Percentiles rank a stretch among this genome's conserved stretches.
Evolutionary conservation across 2,888 invertebrate species (phyloP).

Genomic region (Hybos culiciformis): DNA sequence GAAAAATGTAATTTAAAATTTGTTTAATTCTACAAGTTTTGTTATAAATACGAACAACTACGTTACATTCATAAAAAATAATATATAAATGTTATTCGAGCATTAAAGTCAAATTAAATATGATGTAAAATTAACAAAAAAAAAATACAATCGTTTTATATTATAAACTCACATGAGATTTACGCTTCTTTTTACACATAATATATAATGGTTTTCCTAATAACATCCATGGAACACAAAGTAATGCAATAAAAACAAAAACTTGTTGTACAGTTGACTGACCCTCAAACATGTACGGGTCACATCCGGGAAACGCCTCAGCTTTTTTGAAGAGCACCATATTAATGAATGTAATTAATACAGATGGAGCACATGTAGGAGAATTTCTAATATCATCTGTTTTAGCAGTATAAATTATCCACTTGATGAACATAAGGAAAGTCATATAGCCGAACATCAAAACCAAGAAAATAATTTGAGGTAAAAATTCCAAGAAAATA

Average conservation of each 20-base stretch:
- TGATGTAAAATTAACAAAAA: neutral
- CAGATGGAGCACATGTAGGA: constrained; percentile 55
- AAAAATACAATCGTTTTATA: neutral
- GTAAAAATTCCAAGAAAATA: constrained; percentile 74
- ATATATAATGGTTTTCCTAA: constrained; percentile 79
- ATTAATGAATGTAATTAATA: constrained; percentile 63
- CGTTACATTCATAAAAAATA: neutral
- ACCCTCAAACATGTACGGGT: constrained; percentile 52
- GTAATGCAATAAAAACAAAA: constrained; percentile 62
- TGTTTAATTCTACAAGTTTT: neutral
- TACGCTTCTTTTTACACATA: constrained; percentile 40
- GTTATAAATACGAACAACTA: too few species aligned
- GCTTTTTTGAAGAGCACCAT: constrained; percentile 55
- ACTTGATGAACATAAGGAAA: constrained; percentile 83
- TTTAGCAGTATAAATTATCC: constrained; percentile 54
- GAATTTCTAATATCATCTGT: constrained; percentile 22
- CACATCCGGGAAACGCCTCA: constrained; percentile 36
- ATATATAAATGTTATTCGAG: too few species aligned
- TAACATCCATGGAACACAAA: constrained; percentile 90
- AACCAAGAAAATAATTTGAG: constrained; percentile 77
- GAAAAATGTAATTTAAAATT: neutral
- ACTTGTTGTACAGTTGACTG: constrained; percentile 60
- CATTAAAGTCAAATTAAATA: too few species aligned
- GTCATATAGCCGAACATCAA: constrained; percentile 86
- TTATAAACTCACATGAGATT: constrained; percentile 31